Evolutionary conservation across 2,113 vertebrate genomes (phyloP), one percentile per base, ranked within the genome.

Genomic region (Aegypius monachus): DNA sequence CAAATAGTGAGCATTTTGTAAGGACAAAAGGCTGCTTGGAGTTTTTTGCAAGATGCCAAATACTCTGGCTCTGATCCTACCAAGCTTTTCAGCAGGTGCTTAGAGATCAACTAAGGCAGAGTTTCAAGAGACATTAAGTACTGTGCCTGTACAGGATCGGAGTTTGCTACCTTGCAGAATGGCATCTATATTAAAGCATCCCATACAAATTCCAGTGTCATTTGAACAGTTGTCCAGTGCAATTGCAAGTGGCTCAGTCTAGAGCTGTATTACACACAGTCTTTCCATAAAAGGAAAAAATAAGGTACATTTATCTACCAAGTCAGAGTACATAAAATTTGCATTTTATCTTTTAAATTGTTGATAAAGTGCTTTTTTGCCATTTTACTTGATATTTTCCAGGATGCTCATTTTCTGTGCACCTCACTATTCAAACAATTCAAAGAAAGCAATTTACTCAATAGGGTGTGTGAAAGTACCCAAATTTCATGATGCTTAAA

Each of bases 361-460:
- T 50, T 81, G 75, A 74, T 83, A 50, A 90, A 92, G 26, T 74
- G n/a, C 8, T 22, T 47, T 53, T 71, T 38, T 36, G 7, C 5
- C 2, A 67, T 92, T 93, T 90, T 84, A 93, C 18, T 73, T 73
- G 25, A 4, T 83, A 65, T 63, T 92, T 94, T 86, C 10, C 77
- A 92, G 50, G 55, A 79, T 70, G 25, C 19, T 82, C 0, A 7
- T 91, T 93, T 91, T 92, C 52, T 71, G 20, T 32, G 56, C 47
- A 72, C 34, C 50, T 86, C n/a, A 11, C 47, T 73, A 71, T 65
- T 95, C 47, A 78, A 89, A 83, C 45, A 50, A 38, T 59, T 82
- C 68, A 89, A 87, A 68, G 68, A 83, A 96, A 94, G 47, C 43
- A 75, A 73, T 96, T 95, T 94, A 67, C 45, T 95, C 86, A 62